These are phyloP conservation scores for Clusia tigrina DNA, from an alignment of 2,888 invertebrate species.

Conservation along the genomic window DNA sequence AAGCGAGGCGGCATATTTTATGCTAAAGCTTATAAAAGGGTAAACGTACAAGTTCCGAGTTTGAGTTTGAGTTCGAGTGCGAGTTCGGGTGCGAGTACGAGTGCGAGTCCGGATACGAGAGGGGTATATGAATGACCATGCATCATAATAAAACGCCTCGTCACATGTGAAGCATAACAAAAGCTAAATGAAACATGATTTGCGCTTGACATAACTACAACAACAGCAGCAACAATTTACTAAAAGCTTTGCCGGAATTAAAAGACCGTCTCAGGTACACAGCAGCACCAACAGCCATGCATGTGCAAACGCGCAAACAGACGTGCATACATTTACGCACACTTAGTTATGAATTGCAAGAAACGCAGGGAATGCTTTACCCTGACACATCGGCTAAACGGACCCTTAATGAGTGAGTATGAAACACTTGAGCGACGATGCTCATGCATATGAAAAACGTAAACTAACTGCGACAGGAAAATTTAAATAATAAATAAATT, in stretches of 20 bases:
- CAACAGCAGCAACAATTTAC: neutral
- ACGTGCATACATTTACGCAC: neutral
- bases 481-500: neutral
- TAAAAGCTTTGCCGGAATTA: neutral
- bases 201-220: constrained; percentile 2
- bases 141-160: constrained; percentile 2
- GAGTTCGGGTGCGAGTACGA: no score
- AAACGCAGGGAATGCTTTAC: neutral
- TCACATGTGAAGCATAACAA: neutral
- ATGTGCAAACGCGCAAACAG: no score
- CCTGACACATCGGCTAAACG: neutral
- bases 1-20: neutral
- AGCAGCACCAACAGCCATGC: no score
- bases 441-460: neutral
- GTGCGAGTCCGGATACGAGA: no score
- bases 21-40: neutral
- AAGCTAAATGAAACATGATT: constrained; percentile 6
- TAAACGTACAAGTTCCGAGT: no score
- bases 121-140: no score
- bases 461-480: neutral
- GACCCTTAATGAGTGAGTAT: neutral
- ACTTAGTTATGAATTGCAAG: neutral
- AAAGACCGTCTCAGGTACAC: neutral
- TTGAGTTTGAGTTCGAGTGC: no score
- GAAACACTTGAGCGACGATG: constrained; percentile 2